Evolutionary conservation across 2,113 vertebrate species (phyloP), one percentile per base, ranked within the genome.

Genomic region (Myrmecophaga tridactyla): DNA sequence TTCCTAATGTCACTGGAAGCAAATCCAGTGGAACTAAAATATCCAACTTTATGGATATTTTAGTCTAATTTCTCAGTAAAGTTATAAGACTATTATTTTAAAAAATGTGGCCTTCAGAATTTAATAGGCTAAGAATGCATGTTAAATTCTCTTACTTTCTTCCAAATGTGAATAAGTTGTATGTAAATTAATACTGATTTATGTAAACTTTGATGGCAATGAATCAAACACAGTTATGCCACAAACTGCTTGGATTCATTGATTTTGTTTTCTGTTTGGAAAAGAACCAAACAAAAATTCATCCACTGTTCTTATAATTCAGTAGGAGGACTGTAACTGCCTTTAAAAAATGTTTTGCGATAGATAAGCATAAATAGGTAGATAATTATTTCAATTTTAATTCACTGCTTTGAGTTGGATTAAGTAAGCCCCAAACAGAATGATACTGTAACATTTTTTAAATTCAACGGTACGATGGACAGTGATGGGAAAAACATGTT

Each of bases 201-300:
- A 80, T 4, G 62, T 23, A 36, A 62, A 53, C 31, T 41, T 43
- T 53, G 25, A 84, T 4, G 25, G 39, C 41, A 60, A 85, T 6
- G 9, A 90, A 84, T 48, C 80, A 91, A 86, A 89, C 23, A 85
- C 1, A 43, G 25, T 48, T 21, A 53, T 48, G 14, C 18, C n/a
- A 34, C 4, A 67, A 0, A 31, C 43, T 62, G 36, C 20, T 39
- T n/a, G n/a, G 29, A 46, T 78, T 11, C 21, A 80, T 58, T 83
- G 60, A 1, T 18, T 82, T 60, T 87, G 39, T 78, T 62, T 92
- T 86, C 18, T 92, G 73, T 86, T 87, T 78, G 31, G 25, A 58
- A 96, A 92, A 89, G 41, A 91, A 96, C 41, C 21, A 17, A 92
- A 62, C 5, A 63, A 23, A 90, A 86, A 41, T 39, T 67, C 23